Percentiles rank a stretch among this genome's conserved stretches.
Evolutionary conservation across 2,888 invertebrate genomes (phyloP).

Genomic region (Thereva nobilitata): DNA sequence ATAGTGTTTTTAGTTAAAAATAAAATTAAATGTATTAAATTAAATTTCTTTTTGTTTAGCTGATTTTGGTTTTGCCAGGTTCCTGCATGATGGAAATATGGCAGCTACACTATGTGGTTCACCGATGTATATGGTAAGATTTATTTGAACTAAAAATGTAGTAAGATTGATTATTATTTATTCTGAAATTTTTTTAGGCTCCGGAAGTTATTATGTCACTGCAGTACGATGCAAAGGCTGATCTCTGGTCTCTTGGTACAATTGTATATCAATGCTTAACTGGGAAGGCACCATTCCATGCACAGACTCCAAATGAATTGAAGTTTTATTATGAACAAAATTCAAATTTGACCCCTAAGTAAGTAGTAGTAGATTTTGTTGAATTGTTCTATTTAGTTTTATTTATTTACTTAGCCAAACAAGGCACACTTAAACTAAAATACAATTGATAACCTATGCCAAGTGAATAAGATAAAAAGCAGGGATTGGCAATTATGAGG

Average conservation of each 20-base stretch:
- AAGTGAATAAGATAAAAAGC: too few relatives aligned
- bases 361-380: slow-evolving; percentile 53
- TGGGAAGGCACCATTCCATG: slow-evolving; percentile 98
- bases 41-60: slow-evolving; percentile 63
- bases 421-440: too few relatives aligned
- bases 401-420: too few relatives aligned
- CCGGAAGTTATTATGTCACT: slow-evolving; percentile 99
- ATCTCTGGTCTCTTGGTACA: slow-evolving; percentile 98
- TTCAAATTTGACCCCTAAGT: slow-evolving; percentile 87
- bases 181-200: slow-evolving; percentile 62
- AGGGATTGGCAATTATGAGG: too few relatives aligned
- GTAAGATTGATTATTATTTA: neutral
- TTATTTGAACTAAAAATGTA: neutral
- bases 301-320: slow-evolving; percentile 95
- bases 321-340: slow-evolving; percentile 97
- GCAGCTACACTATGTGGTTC: slow-evolving; percentile 99
- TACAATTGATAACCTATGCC: too few relatives aligned
- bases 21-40: slow-evolving; percentile 19
- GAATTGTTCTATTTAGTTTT: too few relatives aligned
- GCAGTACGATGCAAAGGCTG: slow-evolving; percentile 98
- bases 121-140: slow-evolving; percentile 97
- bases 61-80: slow-evolving; percentile 99
- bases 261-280: slow-evolving; percentile 98
- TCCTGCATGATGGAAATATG: slow-evolving; percentile 98
- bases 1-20: slow-evolving; percentile 45